Evolutionary conservation across 2,797 vertebrate genomes (phyloP).

Genomic region (Ispidina lecontei): DNA sequence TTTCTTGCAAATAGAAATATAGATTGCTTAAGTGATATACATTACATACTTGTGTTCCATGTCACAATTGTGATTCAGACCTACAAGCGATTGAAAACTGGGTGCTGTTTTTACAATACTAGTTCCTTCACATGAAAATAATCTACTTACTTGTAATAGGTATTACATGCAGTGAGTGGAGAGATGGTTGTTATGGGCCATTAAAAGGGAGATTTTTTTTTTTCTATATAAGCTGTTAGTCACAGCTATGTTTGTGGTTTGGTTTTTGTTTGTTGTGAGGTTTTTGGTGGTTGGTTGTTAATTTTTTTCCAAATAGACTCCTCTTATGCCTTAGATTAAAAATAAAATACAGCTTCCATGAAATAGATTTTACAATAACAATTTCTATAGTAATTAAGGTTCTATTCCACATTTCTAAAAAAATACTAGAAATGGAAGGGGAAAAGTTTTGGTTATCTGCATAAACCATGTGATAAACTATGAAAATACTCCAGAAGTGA

Average conservation of each 20-base stretch:
- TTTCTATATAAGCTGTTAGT: neutral
- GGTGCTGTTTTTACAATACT: neutral
- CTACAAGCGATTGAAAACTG: neutral
- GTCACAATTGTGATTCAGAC: neutral
- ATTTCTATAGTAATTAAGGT: neutral
- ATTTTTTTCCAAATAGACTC: neutral
- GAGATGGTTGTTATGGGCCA: neutral
- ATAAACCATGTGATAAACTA: neutral
- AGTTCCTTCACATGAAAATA: neutral
- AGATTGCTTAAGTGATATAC: neutral
- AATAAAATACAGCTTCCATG: neutral
- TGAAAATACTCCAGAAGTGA: neutral
- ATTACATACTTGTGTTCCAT: neutral
- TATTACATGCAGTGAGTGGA: neutral
- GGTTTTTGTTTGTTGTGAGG: neutral
- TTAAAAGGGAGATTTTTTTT: neutral
- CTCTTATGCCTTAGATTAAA: neutral
- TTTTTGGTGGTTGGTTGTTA: too few relatives aligned
- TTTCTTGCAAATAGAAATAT: neutral
- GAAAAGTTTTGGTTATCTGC: neutral
- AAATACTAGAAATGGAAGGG: neutral
- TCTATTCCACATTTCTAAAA: neutral
- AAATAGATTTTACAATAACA: neutral
- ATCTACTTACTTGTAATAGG: neutral
- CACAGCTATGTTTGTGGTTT: neutral